A percentile compares a stretch with the other conserved stretches of the same genome.
Conservation (phyloP, 2,888 invertebrate genomes). For the Octodonta nipae region DNA sequence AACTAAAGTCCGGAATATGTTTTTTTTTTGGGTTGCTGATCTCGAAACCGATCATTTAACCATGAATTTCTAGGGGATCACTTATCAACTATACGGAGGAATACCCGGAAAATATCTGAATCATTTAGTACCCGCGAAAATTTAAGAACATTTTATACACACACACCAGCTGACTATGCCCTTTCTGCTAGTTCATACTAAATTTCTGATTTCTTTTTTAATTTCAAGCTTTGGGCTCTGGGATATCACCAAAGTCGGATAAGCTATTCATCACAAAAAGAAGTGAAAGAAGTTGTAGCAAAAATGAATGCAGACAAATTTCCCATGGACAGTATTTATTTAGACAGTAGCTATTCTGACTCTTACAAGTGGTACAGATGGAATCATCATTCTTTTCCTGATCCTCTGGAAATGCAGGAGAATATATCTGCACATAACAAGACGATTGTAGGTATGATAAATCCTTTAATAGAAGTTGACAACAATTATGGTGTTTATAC, state of each 20-base stretch:
- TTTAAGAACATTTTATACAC: too few relatives aligned
- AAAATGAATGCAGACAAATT: constrained; percentile 81
- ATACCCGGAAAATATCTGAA: too few relatives aligned
- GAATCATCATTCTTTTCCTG: constrained; percentile 75
- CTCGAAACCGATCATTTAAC: too few relatives aligned
- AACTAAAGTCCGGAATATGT: too few relatives aligned
- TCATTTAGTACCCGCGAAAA: too few relatives aligned
- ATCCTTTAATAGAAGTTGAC: constrained; percentile 93
- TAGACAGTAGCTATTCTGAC: constrained; percentile 96
- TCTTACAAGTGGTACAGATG: constrained; percentile 70
- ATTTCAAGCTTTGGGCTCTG: constrained; percentile 17
- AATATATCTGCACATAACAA: constrained; percentile 75
- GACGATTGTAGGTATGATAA: constrained; percentile 82
- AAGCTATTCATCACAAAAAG: constrained; percentile 93
- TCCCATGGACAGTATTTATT: constrained; percentile 90
- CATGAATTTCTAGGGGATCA: too few relatives aligned
- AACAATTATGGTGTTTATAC: constrained; percentile 71
- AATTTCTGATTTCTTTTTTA: too few relatives aligned
- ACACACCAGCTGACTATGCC: too few relatives aligned
- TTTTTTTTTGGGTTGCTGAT: too few relatives aligned
- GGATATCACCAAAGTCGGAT: constrained; percentile 22
- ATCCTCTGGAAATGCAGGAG: constrained; percentile 63
- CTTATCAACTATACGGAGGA: too few relatives aligned
- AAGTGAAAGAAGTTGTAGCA: constrained; percentile 67
- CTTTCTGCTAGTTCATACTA: too few relatives aligned